Percentiles rank a stretch among this genome's conserved stretches.
Evolutionary conservation across 1,140 invertebrate genomes (phyloP).

Genomic region (Bradynema listronoti): DNA sequence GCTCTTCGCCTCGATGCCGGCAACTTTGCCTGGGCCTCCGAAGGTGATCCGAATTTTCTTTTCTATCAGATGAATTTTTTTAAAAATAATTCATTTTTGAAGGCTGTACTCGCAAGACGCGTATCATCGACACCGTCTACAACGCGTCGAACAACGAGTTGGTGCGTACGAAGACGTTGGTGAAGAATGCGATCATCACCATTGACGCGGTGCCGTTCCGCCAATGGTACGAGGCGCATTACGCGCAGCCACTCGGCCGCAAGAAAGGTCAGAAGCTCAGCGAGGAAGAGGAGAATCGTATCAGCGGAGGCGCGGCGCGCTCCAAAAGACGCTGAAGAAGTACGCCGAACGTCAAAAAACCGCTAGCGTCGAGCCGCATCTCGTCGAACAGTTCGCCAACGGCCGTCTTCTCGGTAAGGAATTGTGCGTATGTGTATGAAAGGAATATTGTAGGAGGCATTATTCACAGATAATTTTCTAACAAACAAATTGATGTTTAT

Average conservation of each 20-base stretch:
- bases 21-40: slow-evolving; percentile 95
- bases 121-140: slow-evolving; percentile 98
- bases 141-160: slow-evolving; percentile 87
- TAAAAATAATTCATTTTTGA: slow-evolving; percentile 34
- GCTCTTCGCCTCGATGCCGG: slow-evolving; percentile 89
- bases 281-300: slow-evolving; percentile 82
- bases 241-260: slow-evolving; percentile 81
- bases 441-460: not conserved
- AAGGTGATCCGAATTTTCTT: slow-evolving; percentile 64
- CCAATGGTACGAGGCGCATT: slow-evolving; percentile 97
- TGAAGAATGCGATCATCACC: slow-evolving; percentile 93
- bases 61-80: not conserved
- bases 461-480: not conserved
- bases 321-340: slow-evolving; percentile 85
- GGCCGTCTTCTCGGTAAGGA: slow-evolving; percentile 70
- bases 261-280: slow-evolving; percentile 92
- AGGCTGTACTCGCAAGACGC: slow-evolving; percentile 80
- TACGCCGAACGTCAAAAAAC: slow-evolving; percentile 82
- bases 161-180: slow-evolving; percentile 96
- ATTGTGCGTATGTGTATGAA: slow-evolving; percentile 59
- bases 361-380: slow-evolving; percentile 80
- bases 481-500: not conserved
- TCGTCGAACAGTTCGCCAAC: slow-evolving; percentile 93
- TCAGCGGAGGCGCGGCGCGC: slow-evolving; percentile 66
- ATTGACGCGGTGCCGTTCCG: slow-evolving; percentile 97